A percentile compares a stretch with the other conserved stretches of the same genome.
Evolutionary conservation across 2,888 invertebrate genomes (phyloP).

Genomic region (Nomada fabriciana): DNA sequence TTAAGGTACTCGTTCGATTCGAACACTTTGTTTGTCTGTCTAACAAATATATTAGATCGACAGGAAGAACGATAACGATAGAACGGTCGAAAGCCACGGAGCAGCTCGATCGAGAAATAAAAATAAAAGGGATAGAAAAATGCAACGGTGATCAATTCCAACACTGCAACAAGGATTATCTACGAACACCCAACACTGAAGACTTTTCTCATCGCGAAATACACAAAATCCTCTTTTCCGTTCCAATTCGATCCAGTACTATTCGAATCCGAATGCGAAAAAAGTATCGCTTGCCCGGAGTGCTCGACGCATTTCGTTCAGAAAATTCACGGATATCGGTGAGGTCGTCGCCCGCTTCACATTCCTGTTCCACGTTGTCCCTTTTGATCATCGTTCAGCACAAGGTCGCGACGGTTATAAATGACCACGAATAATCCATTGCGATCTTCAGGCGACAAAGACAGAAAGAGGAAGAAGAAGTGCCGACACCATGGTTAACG

Average conservation of each 20-base stretch:
- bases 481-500: slow-evolving; percentile 22
- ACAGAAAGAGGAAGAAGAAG: neutral
- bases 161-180: too few relatives aligned
- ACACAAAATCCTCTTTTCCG: too few relatives aligned
- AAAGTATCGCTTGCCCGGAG: too few relatives aligned
- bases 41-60: neutral
- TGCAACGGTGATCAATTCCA: too few relatives aligned
- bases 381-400: slow-evolving; percentile 12
- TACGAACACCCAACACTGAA: too few relatives aligned
- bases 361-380: slow-evolving; percentile 12
- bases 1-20: neutral
- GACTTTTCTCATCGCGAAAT: too few relatives aligned
- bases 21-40: neutral
- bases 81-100: neutral
- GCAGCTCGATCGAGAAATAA: neutral
- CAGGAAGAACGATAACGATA: neutral
- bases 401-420: slow-evolving; percentile 12
- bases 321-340: neutral
- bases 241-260: too few relatives aligned
- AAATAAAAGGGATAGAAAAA: too few relatives aligned
- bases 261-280: too few relatives aligned
- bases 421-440: slow-evolving; percentile 28
- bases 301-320: too few relatives aligned
- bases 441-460: neutral
- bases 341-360: slow-evolving; percentile 23